These are phyloP conservation scores for Lithophane semibrunnea DNA, from an alignment of 2,888 invertebrate species.

Conservation along the genomic window DNA sequence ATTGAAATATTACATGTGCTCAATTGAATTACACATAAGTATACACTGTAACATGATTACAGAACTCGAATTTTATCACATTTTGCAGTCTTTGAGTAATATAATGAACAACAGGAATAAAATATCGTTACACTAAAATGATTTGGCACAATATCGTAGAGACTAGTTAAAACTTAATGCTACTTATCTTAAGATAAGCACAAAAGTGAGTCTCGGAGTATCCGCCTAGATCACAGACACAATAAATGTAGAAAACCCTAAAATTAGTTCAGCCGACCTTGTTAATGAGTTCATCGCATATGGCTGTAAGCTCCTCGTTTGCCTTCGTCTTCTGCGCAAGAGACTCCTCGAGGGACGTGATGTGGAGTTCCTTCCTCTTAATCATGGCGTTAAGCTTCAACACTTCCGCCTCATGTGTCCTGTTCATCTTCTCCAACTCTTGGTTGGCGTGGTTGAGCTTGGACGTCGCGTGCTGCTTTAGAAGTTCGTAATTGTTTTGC, in stretches of 20 bases:
- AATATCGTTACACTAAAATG: slow-evolving; percentile 68
- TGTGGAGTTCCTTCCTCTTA: slow-evolving; percentile 96
- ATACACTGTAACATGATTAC: slow-evolving; percentile 66
- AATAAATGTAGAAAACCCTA: slow-evolving; percentile 69
- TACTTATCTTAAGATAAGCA: slow-evolving; percentile 82
- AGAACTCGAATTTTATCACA: slow-evolving; percentile 80
- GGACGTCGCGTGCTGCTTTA: slow-evolving; percentile 97
- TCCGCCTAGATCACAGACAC: slow-evolving; percentile 77
- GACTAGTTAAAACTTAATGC: slow-evolving; percentile 79
- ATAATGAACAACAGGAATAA: slow-evolving; percentile 72
- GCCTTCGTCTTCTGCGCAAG: slow-evolving; percentile 97
- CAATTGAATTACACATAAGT: slow-evolving; percentile 54
- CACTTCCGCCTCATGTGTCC: slow-evolving; percentile 94
- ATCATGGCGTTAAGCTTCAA: slow-evolving; percentile 96
- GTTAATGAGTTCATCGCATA: slow-evolving; percentile 97
- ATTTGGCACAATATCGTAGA: slow-evolving; percentile 81
- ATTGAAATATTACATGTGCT: slow-evolving; percentile 57
- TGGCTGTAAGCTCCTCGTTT: slow-evolving; percentile 96
- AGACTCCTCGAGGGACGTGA: slow-evolving; percentile 94
- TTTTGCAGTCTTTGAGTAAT: slow-evolving; percentile 81
- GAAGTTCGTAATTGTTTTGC: slow-evolving; percentile 95
- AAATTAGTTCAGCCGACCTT: slow-evolving; percentile 85
- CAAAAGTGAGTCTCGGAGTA: slow-evolving; percentile 79
- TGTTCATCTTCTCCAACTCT: slow-evolving; percentile 94
- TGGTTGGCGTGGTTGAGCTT: slow-evolving; percentile 94